Base-by-base conservation (phyloP, 2,797 vertebrate genomes). In the Eidolon dupreanum region DNA sequence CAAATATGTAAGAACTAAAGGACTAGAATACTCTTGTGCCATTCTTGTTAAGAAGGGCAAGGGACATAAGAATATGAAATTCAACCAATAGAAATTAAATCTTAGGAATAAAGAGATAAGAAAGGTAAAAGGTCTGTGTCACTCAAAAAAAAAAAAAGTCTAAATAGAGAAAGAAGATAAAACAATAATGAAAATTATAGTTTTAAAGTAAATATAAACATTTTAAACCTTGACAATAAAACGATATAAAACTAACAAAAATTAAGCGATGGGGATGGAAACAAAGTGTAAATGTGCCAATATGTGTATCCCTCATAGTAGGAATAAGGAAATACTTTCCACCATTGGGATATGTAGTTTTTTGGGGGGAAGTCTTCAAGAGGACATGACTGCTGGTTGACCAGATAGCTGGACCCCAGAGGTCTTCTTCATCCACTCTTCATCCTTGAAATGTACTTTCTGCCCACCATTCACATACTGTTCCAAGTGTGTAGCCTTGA, bases 251-350 rank as follows among this genome's bases (percentile, higher is more conserved):
- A 61, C 11, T 46, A 31, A 63, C 17, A 85, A 57, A 66, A 82
- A 53, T 43, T 77, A 83, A 38, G 38, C n/a, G 12, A 57, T 5
- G 8, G 17, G 41, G 10, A 57, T 71, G 11, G 77, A 59, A 46
- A 16, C 10, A 24, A 41, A 66, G 9, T 16, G 0, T 55, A n/a
- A 61, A 20, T 16, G 6, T 82, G 20, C 6, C 7, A 55, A 22
- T 68, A 63, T 70, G 63, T 93, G 11, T 53, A 73, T 68, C 3
- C 20, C 24, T 68, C 26, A 17, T 5, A 2, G 3, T 33, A 53
- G 68, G 12, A 85, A 68, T 31, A 55, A 77, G 81, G 53, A 82
- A 55, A 11, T 73, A 53, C 41, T 93, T 78, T 93, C 13, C 33
- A 26, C 46, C 43, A 7, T 36, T 93, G n/a, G 43, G 53, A 61